These are phyloP conservation scores for Mus minutoides DNA, from an alignment of 2,797 vertebrate genomes.

Conservation along the genomic window DNA sequence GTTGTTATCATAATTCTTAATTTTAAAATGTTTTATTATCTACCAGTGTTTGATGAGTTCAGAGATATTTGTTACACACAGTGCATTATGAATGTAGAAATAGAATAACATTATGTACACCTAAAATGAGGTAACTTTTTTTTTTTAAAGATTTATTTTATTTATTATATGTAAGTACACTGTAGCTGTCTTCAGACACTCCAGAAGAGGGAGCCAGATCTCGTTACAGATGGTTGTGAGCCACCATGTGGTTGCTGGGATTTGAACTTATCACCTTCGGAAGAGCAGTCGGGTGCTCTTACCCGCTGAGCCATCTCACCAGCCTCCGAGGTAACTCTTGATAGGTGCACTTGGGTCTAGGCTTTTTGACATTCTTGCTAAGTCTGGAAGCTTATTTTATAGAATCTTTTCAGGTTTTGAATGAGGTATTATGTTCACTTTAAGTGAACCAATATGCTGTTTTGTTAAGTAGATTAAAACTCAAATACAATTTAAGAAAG, in stretches of 20 bases:
- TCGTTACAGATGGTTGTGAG: too few relatives aligned
- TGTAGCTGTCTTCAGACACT: too few relatives aligned
- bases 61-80: slow-evolving; percentile 43
- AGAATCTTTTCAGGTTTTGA: background rate
- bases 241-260: too few relatives aligned
- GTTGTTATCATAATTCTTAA: slow-evolving; percentile 19
- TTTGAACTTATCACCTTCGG: too few relatives aligned
- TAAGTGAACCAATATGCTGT: background rate
- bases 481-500: slow-evolving; percentile 55
- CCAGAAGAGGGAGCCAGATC: too few relatives aligned
- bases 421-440: background rate
- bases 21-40: slow-evolving; percentile 57
- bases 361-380: background rate
- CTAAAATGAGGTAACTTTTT: background rate
- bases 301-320: too few relatives aligned
- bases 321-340: background rate
- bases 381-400: background rate
- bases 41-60: slow-evolving; percentile 21
- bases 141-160: too few relatives aligned
- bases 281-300: too few relatives aligned
- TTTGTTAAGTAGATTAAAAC: slow-evolving; percentile 4
- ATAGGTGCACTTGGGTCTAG: background rate
- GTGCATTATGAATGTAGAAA: slow-evolving; percentile 3
- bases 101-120: slow-evolving; percentile 26
- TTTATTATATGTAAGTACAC: too few relatives aligned